Evolutionary conservation across 2,888 invertebrate species (phyloP).

Genomic region (Dinocampus coccinellae): DNA sequence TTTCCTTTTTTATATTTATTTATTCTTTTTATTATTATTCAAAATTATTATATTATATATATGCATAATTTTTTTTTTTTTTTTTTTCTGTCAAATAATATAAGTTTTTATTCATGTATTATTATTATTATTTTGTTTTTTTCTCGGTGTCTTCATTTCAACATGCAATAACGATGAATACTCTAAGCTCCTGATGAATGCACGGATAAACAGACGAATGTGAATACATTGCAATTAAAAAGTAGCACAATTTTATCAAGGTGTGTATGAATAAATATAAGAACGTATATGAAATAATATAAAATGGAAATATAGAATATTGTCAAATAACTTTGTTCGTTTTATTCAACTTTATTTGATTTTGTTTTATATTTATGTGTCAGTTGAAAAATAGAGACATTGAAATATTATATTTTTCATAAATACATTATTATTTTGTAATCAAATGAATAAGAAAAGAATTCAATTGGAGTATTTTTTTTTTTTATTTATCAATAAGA

Average conservation of each 20-base stretch:
- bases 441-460: too few relatives aligned
- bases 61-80: slow-evolving; percentile 29
- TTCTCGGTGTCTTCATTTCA: neutral
- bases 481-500: too few relatives aligned
- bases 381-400: too few relatives aligned
- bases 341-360: neutral
- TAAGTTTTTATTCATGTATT: neutral
- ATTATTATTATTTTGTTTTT: neutral
- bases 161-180: slow-evolving; percentile 2
- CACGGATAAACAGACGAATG: neutral
- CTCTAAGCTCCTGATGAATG: neutral
- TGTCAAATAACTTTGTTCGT: neutral
- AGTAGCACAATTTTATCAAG: neutral
- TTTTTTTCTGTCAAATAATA: slow-evolving; percentile 6
- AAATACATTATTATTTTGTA: too few relatives aligned
- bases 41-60: too few relatives aligned
- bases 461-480: too few relatives aligned
- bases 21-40: slow-evolving; percentile 18
- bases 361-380: too few relatives aligned
- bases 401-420: too few relatives aligned
- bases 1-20: slow-evolving; percentile 34
- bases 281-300: neutral
- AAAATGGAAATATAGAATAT: slow-evolving; percentile 9
- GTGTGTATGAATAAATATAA: neutral
- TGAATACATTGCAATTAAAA: neutral